These are phyloP conservation scores for Reticulitermes lucifugus DNA, from an alignment of 2,888 invertebrate species.

Conservation along the genomic window DNA sequence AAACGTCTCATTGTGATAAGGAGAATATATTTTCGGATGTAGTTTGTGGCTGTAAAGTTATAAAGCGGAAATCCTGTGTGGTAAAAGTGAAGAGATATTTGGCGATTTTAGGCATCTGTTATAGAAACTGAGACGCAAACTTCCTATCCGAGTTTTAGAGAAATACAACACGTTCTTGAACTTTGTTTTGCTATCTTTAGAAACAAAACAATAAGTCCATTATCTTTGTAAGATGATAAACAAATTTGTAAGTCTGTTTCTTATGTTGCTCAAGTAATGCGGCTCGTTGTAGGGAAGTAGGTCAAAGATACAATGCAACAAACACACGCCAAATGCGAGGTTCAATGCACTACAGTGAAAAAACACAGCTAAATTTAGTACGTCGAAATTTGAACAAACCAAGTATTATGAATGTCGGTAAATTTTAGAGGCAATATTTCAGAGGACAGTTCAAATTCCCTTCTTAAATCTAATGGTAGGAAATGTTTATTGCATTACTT, in stretches of 20 bases:
- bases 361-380: not conserved
- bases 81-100: not conserved
- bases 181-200: not conserved
- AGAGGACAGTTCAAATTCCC: too few species aligned
- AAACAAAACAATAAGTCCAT: not conserved
- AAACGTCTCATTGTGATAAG: not conserved
- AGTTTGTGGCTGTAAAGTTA: constrained; percentile 7
- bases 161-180: not conserved
- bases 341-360: not conserved
- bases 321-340: not conserved
- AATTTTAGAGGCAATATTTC: too few species aligned
- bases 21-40: not conserved
- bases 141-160: not conserved
- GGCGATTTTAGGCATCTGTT: not conserved
- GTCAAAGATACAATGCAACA: not conserved
- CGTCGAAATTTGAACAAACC: too few species aligned
- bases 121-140: not conserved
- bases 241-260: not conserved
- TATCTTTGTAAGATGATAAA: not conserved
- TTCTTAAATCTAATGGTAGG: too few species aligned
- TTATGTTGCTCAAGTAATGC: not conserved
- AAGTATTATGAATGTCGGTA: too few species aligned
- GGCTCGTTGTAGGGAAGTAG: not conserved
- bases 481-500: too few species aligned
- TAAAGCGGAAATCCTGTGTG: not conserved